Evolutionary conservation across 2,888 invertebrate genomes (phyloP), one percentile per base, ranked within the genome.

Genomic region (Drosophila neotestacea): DNA sequence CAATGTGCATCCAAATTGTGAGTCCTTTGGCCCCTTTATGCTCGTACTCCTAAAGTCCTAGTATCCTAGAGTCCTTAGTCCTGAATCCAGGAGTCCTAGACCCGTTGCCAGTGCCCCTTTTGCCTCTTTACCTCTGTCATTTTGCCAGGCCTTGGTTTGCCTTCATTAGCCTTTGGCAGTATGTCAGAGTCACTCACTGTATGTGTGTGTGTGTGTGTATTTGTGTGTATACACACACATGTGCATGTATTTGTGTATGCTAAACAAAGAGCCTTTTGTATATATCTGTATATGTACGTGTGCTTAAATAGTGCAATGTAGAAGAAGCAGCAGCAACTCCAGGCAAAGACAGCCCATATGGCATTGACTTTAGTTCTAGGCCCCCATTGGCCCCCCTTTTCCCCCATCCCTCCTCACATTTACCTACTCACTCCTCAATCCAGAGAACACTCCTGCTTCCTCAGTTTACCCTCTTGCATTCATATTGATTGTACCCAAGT

Each of bases 141-240:
- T 66, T 47, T 22, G 56, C 54, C 41, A 64, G 76, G 36, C 67
- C 64, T 62, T 64, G 62, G 64, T 66, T 65, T 66, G 85, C 85
- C 85, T 85, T 82, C 81, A 82, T 82, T 85, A 82, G 85, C 85
- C 85, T 85, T 82, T 85, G 81, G 81, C 81, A 82, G 86, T 79
- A 73, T 85, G 83, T 81, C 81, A 81, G 82, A 83, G 83, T 81
- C 85, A 73, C 65, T 70, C 13, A 39, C 38, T 50, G 39, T 48
- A 22, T 56, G 22, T 58, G 16, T 48, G 22, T 34, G 7, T 34
- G 22, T 59, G 7, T 46, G 22, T 32, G n/a, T 42, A n/a, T n/a
- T n/a, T n/a, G 30, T 51, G 28, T 42, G 30, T 59, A 16, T 16
- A 16, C 16, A 16, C 16, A 16, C 16, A 16, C 16, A 16, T 16